phyloP scores from a whole-genome alignment of 2,113 vertebrate genomes.

The Phalacrocorax aristotelis region DNA sequence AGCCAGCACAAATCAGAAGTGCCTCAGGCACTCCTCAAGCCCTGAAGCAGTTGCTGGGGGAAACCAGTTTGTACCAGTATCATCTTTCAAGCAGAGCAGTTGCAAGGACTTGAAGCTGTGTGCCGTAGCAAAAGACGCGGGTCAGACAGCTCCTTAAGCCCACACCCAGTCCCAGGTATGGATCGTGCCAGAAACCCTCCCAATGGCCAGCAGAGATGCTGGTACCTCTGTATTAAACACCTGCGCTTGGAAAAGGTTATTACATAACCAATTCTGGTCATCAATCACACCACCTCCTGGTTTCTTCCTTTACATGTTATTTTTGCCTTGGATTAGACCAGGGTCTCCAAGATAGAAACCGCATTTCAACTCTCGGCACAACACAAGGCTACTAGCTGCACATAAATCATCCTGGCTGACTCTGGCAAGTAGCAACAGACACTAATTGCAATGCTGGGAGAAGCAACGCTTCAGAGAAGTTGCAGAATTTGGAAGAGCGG shows the following conservation, averaged over 20 bases:
- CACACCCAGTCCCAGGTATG: neutral
- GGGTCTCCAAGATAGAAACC: neutral
- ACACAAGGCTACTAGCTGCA: neutral
- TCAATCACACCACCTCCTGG: neutral
- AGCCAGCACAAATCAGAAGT: neutral
- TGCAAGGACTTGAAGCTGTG: neutral
- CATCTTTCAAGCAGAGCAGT: neutral
- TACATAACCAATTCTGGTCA: neutral
- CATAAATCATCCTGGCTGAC: neutral
- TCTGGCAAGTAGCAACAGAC: neutral
- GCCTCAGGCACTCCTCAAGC: neutral
- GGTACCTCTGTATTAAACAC: neutral
- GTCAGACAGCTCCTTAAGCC: neutral
- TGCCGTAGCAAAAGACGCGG: accelerated
- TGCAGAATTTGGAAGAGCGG: neutral
- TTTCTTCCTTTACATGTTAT: neutral
- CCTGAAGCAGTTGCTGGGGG: neutral
- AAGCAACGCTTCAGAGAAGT: neutral
- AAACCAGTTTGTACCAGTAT: neutral
- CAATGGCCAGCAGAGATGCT: neutral
- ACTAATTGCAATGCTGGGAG: neutral
- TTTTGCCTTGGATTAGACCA: neutral
- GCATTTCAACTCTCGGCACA: neutral
- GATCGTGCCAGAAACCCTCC: neutral
- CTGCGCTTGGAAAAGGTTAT: neutral